These are phyloP conservation scores for Poeciliopsis turneri DNA, from an alignment of 2,797 vertebrate genomes.

Conservation along the genomic window DNA sequence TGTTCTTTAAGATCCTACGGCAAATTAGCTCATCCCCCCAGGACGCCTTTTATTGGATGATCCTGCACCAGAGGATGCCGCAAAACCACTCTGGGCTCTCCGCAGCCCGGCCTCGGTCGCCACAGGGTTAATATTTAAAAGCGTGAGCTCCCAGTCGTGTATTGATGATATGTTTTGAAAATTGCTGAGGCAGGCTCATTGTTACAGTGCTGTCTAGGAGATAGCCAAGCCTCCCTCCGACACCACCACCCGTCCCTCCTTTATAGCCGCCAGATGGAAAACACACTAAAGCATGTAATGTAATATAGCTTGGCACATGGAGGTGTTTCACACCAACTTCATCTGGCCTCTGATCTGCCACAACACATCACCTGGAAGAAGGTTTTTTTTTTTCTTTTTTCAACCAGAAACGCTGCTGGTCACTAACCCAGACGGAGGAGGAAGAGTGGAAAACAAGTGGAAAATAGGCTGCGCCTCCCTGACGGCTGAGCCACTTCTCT, in stretches of 20 bases:
- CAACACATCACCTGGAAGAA: slow-evolving; percentile 30
- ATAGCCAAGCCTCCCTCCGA: slow-evolving; percentile 44
- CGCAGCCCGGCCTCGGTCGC: slow-evolving; percentile 42
- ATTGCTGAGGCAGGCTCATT: slow-evolving; percentile 80
- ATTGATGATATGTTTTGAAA: slow-evolving; percentile 82
- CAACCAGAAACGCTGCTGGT: slow-evolving; percentile 23
- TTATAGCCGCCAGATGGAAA: slow-evolving; percentile 73
- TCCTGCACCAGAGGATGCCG: slow-evolving; percentile 50
- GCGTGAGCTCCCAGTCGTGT: slow-evolving; percentile 66
- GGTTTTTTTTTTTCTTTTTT: neutral
- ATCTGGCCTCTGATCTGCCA: slow-evolving; percentile 55
- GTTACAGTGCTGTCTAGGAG: slow-evolving; percentile 74
- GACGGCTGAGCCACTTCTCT: slow-evolving; percentile 50
- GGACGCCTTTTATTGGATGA: slow-evolving; percentile 71
- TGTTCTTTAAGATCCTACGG: slow-evolving; percentile 69
- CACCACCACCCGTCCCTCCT: slow-evolving; percentile 26
- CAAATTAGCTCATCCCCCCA: slow-evolving; percentile 68
- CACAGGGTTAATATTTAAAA: slow-evolving; percentile 77
- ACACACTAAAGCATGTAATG: slow-evolving; percentile 75
- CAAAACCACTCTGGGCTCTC: slow-evolving; percentile 62
- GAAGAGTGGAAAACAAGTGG: slow-evolving; percentile 49
- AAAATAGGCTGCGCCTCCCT: slow-evolving; percentile 50
- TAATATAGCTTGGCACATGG: slow-evolving; percentile 59
- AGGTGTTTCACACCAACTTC: slow-evolving; percentile 59
- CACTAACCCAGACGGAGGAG: neutral